phyloP scores from a whole-genome alignment of 2,888 invertebrate genomes.

The Archips xylosteana region DNA sequence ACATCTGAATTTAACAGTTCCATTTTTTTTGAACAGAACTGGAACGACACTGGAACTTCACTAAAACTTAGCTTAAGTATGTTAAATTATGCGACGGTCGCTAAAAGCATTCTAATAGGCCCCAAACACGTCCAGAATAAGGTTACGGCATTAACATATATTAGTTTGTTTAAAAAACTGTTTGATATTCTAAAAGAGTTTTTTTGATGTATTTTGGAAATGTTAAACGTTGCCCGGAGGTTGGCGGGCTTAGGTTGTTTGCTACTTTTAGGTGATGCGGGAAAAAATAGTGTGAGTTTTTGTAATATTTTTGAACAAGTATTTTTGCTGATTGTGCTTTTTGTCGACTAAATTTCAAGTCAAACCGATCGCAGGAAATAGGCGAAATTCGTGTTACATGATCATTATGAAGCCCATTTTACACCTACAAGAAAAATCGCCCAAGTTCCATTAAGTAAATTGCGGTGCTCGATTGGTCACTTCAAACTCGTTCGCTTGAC shows the following conservation, averaged over 20 bases:
- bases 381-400: no score
- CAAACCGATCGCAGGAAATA: no score
- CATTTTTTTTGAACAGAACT: neutral
- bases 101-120: constrained; percentile 15
- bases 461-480: no score
- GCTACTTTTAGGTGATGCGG: neutral
- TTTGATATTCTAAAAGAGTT: constrained; percentile 22
- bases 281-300: neutral
- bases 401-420: no score
- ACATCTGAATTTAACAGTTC: no score
- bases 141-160: constrained; percentile 22
- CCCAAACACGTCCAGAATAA: constrained; percentile 15
- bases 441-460: no score
- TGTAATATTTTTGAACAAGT: no score
- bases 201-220: constrained; percentile 24
- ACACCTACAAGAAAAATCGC: no score
- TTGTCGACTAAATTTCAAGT: no score
- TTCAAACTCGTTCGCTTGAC: no score
- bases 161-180: constrained; percentile 23
- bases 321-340: no score
- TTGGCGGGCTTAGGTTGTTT: constrained; percentile 2
- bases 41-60: constrained; percentile 1
- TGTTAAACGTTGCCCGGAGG: constrained; percentile 17
- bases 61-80: constrained; percentile 1
- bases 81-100: neutral